A percentile compares a stretch with the other conserved stretches of the same genome.
Conservation (phyloP, 1,140 invertebrate species). For the Hyles vespertilio region DNA sequence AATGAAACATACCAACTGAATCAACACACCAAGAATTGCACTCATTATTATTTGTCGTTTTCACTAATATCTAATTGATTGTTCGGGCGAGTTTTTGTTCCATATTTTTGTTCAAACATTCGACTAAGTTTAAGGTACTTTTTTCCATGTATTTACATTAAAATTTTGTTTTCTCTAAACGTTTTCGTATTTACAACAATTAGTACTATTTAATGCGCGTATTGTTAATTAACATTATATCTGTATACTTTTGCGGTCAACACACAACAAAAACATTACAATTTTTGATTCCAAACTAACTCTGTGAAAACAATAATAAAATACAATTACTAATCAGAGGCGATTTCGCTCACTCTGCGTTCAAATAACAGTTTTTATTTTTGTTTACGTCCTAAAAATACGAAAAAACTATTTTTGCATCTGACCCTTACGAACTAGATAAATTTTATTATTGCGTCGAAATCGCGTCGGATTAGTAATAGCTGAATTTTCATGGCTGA, state of each 20-base stretch:
- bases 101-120: slow-evolving; percentile 54
- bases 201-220: slow-evolving; percentile 61
- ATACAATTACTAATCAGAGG: slow-evolving; percentile 64
- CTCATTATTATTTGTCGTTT: slow-evolving; percentile 37
- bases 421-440: slow-evolving; percentile 10
- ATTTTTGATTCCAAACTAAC: slow-evolving; percentile 19
- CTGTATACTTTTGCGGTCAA: slow-evolving; percentile 40
- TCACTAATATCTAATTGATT: slow-evolving; percentile 46
- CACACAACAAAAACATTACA: slow-evolving; percentile 17
- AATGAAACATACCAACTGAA: slow-evolving; percentile 27
- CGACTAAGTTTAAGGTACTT: slow-evolving; percentile 49
- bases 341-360: slow-evolving; percentile 55
- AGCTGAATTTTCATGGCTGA: slow-evolving; percentile 76
- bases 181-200: slow-evolving; percentile 64
- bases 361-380: slow-evolving; percentile 5
- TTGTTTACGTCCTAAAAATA: slow-evolving; percentile 30
- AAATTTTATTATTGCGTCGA: slow-evolving; percentile 29
- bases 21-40: slow-evolving; percentile 62
- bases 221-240: slow-evolving; percentile 14
- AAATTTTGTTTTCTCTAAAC: slow-evolving; percentile 49
- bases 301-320: slow-evolving; percentile 16
- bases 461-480: slow-evolving; percentile 76
- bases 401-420: slow-evolving; percentile 20
- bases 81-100: slow-evolving; percentile 72
- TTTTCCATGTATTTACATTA: slow-evolving; percentile 59